These are phyloP conservation scores for Peromyscus melanophrys DNA, from an alignment of 2,797 vertebrate genomes.

Conservation along the genomic window DNA sequence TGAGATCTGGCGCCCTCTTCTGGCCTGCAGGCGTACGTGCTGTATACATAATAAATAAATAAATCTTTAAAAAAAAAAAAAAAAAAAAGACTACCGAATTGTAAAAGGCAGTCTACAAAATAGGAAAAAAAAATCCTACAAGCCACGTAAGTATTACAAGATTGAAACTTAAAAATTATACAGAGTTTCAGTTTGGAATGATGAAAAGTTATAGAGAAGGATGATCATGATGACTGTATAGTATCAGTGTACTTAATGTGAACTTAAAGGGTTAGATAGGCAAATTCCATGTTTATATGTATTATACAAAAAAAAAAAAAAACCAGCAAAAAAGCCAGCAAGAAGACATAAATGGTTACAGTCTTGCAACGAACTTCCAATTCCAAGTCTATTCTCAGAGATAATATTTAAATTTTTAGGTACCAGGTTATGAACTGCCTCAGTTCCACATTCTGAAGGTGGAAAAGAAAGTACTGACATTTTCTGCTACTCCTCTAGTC, in stretches of 20 bases:
- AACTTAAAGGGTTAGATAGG: constrained; percentile 22
- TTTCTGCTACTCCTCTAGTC: not conserved
- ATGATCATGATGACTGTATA: not conserved
- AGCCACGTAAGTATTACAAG: not conserved
- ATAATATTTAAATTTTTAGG: constrained; percentile 36
- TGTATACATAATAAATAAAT: too few relatives aligned
- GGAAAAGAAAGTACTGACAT: not conserved
- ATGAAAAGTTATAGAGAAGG: constrained; percentile 32
- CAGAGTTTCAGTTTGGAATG: not conserved
- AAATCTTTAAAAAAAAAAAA: too few relatives aligned
- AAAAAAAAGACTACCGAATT: not conserved
- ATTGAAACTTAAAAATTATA: constrained; percentile 25
- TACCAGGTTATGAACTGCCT: not conserved
- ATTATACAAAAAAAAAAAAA: not conserved
- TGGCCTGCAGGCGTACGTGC: too few relatives aligned
- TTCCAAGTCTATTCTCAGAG: not conserved
- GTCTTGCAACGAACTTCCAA: constrained; percentile 1
- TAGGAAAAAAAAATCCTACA: not conserved
- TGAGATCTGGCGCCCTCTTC: too few relatives aligned
- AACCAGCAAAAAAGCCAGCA: not conserved
- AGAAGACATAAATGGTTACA: not conserved
- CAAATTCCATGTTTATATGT: not conserved
- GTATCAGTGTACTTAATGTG: constrained; percentile 6
- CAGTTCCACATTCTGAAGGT: constrained; percentile 26
- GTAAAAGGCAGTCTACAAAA: not conserved